Evolutionary conservation across 2,113 vertebrate genomes (phyloP).

Genomic region (Etia nguti): DNA sequence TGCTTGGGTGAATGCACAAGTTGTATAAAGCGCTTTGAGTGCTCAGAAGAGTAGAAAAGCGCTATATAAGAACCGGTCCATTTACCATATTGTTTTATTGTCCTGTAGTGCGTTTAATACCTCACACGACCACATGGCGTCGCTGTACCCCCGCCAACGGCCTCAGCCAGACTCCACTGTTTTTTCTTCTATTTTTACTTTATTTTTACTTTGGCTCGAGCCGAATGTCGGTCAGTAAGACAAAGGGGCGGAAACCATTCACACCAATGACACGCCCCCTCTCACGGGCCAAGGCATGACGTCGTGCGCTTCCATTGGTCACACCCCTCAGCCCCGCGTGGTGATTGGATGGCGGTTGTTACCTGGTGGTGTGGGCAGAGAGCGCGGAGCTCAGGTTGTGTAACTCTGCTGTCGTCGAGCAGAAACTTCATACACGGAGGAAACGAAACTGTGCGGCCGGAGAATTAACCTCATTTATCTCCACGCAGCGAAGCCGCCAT

Average conservation of each 20-base stretch:
- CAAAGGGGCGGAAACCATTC: constrained; percentile 43
- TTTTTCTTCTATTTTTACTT: background rate
- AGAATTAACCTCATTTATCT: background rate
- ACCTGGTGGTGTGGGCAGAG: constrained; percentile 50
- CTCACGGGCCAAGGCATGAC: background rate
- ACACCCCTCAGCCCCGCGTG: constrained; percentile 42
- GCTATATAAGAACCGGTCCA: no score
- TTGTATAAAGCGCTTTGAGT: no score
- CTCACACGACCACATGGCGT: background rate
- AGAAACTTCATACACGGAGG: background rate
- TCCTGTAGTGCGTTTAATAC: background rate
- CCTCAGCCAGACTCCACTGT: background rate
- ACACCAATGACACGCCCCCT: background rate
- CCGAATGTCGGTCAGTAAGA: constrained; percentile 72
- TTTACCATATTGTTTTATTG: background rate
- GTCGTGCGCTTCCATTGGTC: constrained; percentile 55
- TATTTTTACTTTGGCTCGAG: background rate
- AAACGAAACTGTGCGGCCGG: background rate
- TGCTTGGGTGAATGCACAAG: no score
- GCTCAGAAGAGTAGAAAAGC: no score
- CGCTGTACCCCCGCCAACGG: background rate
- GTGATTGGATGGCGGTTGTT: constrained; percentile 65
- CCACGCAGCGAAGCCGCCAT: background rate
- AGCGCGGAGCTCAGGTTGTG: constrained; percentile 1
- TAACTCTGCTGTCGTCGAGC: constrained; percentile 28